Percentiles rank a stretch among this genome's conserved stretches.
These are phyloP conservation scores for Graptemys geographica DNA, from an alignment of 2,797 vertebrate genomes.

Conservation along the genomic window DNA sequence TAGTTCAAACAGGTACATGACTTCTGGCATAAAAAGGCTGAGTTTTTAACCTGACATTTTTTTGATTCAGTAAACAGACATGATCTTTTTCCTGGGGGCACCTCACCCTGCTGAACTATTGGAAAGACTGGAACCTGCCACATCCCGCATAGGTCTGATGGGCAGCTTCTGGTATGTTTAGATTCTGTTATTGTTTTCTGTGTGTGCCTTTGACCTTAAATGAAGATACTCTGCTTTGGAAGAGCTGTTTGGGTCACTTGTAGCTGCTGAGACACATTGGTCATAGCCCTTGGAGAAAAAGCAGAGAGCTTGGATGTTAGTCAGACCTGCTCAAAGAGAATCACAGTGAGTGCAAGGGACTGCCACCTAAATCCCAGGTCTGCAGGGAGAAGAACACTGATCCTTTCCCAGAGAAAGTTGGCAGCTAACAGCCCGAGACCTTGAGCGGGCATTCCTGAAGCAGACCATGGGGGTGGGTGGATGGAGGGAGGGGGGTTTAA, in stretches of 20 bases:
- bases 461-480: not conserved
- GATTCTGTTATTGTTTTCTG: not conserved
- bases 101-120: not conserved
- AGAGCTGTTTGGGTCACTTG: not conserved
- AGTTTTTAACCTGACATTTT: not conserved
- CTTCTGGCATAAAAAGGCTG: not conserved
- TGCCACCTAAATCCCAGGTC: not conserved
- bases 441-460: not conserved
- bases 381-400: not conserved
- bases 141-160: not conserved
- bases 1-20: not conserved
- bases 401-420: not conserved
- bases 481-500: not conserved
- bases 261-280: not conserved
- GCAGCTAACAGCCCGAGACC: not conserved
- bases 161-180: not conserved
- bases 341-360: not conserved
- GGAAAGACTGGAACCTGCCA: not conserved
- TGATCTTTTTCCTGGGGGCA: not conserved
- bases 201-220: not conserved
- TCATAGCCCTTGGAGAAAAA: not conserved
- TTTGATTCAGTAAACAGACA: not conserved
- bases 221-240: not conserved
- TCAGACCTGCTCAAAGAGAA: not conserved
- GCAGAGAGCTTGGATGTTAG: not conserved